phyloP scores from a whole-genome alignment of 2,113 vertebrate species.

The Platysteira castanea region DNA sequence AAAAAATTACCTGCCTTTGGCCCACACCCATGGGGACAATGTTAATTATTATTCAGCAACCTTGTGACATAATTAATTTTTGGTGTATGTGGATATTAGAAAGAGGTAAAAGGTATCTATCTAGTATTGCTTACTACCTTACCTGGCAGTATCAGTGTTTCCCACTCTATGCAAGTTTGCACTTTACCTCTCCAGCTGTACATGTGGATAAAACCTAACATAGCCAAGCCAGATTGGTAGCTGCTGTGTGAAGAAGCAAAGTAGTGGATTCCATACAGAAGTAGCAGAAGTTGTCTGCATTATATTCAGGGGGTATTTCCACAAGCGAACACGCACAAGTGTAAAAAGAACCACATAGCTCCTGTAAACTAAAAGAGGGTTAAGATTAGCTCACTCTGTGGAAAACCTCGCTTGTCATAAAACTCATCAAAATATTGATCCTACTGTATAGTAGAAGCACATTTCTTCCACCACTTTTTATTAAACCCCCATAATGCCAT shows the following conservation, averaged over 20 bases:
- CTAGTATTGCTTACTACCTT: neutral
- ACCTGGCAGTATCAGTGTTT: neutral
- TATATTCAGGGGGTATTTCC: neutral
- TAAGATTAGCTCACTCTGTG: neutral
- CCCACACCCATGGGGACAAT: neutral
- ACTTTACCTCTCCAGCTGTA: neutral
- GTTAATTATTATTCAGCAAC: neutral
- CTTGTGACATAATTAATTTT: neutral
- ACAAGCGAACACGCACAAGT: accelerated
- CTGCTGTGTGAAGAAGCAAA: neutral
- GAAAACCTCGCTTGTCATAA: neutral
- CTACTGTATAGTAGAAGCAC: neutral
- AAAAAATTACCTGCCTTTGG: neutral
- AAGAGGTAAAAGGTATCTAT: neutral
- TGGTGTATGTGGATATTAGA: neutral
- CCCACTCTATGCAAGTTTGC: neutral
- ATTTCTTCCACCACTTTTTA: neutral
- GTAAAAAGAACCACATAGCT: neutral
- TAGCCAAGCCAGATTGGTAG: neutral
- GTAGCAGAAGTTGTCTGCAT: neutral
- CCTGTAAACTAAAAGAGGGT: neutral
- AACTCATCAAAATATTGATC: neutral
- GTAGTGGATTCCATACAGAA: neutral
- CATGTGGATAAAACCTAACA: neutral
- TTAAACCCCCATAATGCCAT: neutral